phyloP scores from a whole-genome alignment of 2,113 vertebrate genomes.

The Rattus norvegicus region GRCr8 NC_086021.1:189273001-189273500 shows the following conservation, averaged over 20 bases:
- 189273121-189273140: background rate
- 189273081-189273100: background rate
- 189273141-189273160: background rate
- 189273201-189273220: background rate
- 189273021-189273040: background rate
- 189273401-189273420: slow-evolving; percentile 68
- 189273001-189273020: background rate
- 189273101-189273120: background rate
- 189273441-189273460: slow-evolving; percentile 84
- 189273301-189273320: background rate
- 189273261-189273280: background rate
- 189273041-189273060: background rate
- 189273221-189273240: background rate
- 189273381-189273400: slow-evolving; percentile 57
- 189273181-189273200: too few relatives aligned
- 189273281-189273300: background rate
- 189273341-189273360: slow-evolving; percentile 7
- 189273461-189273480: slow-evolving; percentile 85
- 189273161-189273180: background rate
- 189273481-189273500: slow-evolving; percentile 86
- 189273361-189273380: slow-evolving; percentile 32
- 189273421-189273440: slow-evolving; percentile 82
- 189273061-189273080: background rate
- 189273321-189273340: background rate
- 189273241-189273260: background rate